phyloP scores from a whole-genome alignment of 2,888 invertebrate genomes.

The Eurytoma californica region DNA sequence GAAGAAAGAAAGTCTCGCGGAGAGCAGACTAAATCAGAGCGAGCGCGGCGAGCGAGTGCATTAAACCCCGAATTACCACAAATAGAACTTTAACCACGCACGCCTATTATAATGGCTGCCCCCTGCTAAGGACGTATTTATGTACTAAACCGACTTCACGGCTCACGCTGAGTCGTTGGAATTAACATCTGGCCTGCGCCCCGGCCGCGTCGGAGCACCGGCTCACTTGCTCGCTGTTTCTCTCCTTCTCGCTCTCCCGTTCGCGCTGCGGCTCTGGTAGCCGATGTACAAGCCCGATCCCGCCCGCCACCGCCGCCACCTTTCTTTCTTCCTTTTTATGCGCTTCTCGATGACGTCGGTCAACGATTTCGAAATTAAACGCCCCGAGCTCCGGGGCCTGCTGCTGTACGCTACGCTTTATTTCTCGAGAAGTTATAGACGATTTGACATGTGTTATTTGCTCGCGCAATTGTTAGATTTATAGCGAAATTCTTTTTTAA shows the following conservation, averaged over 20 bases:
- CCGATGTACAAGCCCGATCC: constrained; percentile 35
- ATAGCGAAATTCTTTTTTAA: not conserved
- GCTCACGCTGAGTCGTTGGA: constrained; percentile 72
- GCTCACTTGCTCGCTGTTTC: not conserved
- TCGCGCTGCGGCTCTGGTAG: not conserved
- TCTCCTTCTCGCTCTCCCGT: no score
- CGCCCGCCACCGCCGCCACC: not conserved
- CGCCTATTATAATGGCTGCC: constrained; percentile 73
- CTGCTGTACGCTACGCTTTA: constrained; percentile 7
- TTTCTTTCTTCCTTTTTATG: constrained; percentile 28
- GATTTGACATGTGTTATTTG: not conserved
- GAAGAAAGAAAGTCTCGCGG: constrained; percentile 53
- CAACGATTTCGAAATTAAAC: constrained; percentile 36
- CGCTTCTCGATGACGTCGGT: constrained; percentile 38
- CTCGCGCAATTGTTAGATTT: not conserved
- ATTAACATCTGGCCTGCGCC: constrained; percentile 71
- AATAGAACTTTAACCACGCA: constrained; percentile 74
- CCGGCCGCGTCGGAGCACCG: not conserved
- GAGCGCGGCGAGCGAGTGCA: constrained; percentile 65
- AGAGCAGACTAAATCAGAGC: constrained; percentile 68
- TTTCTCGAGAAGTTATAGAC: not conserved
- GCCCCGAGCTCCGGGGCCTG: not conserved
- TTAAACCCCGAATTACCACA: constrained; percentile 75
- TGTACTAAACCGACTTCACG: constrained; percentile 72
- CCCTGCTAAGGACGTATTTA: constrained; percentile 74